A percentile compares a stretch with the other conserved stretches of the same genome.
Conservation (phyloP, 2,113 vertebrate genomes). For the Indri indri region DNA sequence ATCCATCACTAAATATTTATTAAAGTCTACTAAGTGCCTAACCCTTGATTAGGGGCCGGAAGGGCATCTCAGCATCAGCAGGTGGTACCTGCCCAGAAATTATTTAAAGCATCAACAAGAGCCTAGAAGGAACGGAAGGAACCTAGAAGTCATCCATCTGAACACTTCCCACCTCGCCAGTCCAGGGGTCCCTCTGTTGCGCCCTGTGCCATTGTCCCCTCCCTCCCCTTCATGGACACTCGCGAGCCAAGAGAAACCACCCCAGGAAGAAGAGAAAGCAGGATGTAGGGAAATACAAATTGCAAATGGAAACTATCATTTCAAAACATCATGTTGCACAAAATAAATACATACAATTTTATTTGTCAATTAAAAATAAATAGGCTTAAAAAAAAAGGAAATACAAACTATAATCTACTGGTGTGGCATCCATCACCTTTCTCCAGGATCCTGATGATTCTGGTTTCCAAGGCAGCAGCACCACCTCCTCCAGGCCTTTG, state of each 20-base stretch:
- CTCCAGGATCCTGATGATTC: background rate
- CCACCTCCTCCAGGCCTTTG: background rate
- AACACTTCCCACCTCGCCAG: no score
- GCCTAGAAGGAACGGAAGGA: background rate
- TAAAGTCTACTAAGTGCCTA: background rate
- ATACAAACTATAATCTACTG: accelerated
- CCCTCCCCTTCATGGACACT: background rate
- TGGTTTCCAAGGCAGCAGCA: background rate
- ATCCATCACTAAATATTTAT: background rate
- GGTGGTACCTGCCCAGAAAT: background rate
- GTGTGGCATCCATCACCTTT: background rate
- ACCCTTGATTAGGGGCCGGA: background rate
- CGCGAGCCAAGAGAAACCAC: background rate
- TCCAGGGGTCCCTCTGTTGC: accelerated
- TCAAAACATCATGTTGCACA: background rate
- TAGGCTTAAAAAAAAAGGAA: background rate
- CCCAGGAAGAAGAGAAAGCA: background rate
- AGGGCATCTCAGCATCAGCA: background rate
- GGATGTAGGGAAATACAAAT: accelerated
- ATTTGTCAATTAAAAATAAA: background rate
- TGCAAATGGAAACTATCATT: background rate
- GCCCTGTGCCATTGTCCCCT: accelerated
- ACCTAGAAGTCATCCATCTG: background rate
- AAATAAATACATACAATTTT: background rate
- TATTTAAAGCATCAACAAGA: background rate